These are phyloP conservation scores for Acinonyx jubatus DNA, from an alignment of 2,113 vertebrate species.

Conservation along the genomic window DNA sequence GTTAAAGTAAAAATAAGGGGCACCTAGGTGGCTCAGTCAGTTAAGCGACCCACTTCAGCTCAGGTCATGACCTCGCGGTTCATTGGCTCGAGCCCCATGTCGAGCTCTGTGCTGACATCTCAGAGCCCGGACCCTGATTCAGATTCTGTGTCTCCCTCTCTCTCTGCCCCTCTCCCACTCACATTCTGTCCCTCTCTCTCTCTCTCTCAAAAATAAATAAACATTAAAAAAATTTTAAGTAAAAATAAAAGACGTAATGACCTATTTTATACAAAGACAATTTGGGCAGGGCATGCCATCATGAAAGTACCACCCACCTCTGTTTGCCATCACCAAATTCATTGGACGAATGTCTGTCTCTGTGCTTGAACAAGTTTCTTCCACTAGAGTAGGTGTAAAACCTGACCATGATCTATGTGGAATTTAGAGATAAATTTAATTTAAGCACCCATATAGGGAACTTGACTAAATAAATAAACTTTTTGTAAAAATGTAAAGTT, in stretches of 20 bases:
- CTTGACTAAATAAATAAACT: background rate
- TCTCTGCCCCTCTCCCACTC: too few species aligned
- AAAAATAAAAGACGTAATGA: slow-evolving; percentile 18
- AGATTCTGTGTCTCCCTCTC: too few species aligned
- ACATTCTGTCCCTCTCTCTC: too few species aligned
- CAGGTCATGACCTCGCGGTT: too few species aligned
- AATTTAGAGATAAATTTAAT: slow-evolving; percentile 15
- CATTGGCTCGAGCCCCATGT: too few species aligned
- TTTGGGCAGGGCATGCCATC: background rate
- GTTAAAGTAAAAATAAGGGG: background rate
- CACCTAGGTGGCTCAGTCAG: too few species aligned
- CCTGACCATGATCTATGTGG: background rate
- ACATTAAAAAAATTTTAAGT: background rate
- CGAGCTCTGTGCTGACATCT: too few species aligned
- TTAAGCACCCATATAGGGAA: background rate
- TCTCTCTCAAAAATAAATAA: too few species aligned
- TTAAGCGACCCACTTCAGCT: too few species aligned
- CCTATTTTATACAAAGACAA: background rate
- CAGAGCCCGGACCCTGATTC: too few species aligned
- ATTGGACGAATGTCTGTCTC: background rate
- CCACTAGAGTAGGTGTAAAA: background rate
- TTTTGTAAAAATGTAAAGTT: background rate
- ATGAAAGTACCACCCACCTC: background rate
- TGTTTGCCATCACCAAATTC: background rate
- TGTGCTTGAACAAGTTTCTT: background rate